A percentile compares a stretch with the other conserved stretches of the same genome.
phyloP scores from a whole-genome alignment of 2,797 vertebrate species.

The Dryobates pubescens region DNA sequence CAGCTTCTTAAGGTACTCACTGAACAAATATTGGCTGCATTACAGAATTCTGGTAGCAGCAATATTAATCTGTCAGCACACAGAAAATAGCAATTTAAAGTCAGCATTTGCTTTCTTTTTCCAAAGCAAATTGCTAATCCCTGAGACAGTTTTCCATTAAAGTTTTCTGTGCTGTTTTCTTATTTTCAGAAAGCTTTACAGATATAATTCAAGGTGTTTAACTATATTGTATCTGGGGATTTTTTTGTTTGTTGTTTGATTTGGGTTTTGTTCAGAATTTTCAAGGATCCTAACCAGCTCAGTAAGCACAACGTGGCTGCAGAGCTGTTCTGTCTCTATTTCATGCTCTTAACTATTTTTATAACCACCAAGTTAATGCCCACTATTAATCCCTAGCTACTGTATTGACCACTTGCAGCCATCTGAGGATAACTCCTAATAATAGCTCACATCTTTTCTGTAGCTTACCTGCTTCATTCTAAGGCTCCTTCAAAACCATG shows the following conservation, averaged over 20 bases:
- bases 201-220: background rate
- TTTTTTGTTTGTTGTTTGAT: background rate
- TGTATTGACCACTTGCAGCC: background rate
- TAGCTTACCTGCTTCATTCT: background rate
- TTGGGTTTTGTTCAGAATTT: background rate
- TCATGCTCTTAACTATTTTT: background rate
- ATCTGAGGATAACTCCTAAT: background rate
- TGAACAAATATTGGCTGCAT: background rate
- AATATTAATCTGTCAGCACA: background rate
- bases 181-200: background rate
- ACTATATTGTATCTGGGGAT: background rate
- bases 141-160: background rate
- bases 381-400: background rate
- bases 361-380: background rate
- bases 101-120: background rate
- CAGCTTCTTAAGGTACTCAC: background rate
- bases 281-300: background rate
- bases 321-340: background rate
- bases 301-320: background rate
- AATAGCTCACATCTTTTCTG: background rate
- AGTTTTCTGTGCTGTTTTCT: background rate
- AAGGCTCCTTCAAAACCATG: background rate
- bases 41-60: background rate
- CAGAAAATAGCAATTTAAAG: background rate
- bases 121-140: background rate